These are phyloP conservation scores for Myotis daubentonii DNA, from an alignment of 2,797 vertebrate species.

Conservation along the genomic window DNA sequence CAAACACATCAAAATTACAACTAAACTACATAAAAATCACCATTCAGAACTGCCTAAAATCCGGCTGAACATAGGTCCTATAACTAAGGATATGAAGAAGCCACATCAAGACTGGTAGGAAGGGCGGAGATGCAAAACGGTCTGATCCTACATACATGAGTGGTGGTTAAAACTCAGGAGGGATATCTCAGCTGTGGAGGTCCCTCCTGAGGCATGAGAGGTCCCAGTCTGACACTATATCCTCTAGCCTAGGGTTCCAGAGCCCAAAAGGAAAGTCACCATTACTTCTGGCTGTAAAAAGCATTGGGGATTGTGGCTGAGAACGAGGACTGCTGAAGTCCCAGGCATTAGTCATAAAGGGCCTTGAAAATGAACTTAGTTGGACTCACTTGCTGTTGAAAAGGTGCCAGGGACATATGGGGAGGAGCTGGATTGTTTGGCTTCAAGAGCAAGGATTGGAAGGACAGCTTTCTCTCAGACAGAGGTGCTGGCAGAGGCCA, in stretches of 20 bases:
- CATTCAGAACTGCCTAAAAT: not conserved
- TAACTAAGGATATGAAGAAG: not conserved
- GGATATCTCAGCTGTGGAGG: not conserved
- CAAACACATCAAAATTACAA: not conserved
- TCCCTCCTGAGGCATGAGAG: not conserved
- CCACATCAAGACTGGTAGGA: not conserved
- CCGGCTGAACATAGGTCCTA: not conserved
- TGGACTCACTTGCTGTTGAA: not conserved
- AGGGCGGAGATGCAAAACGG: not conserved
- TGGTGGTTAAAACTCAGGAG: not conserved
- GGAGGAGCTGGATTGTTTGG: not conserved
- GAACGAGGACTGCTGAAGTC: not conserved
- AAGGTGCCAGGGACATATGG: not conserved
- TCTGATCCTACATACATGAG: not conserved
- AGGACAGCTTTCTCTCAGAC: not conserved
- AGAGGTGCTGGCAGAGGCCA: not conserved
- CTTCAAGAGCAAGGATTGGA: not conserved
- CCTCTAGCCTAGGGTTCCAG: not conserved
- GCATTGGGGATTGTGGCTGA: not conserved
- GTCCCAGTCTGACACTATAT: not conserved
- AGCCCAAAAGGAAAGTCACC: not conserved
- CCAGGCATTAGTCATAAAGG: not conserved
- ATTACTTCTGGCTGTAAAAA: not conserved
- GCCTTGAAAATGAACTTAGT: not conserved
- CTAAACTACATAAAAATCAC: not conserved